Evolutionary conservation across 2,888 invertebrate species (phyloP), one percentile per base, ranked within the genome.

Genomic region (Lydus trimaculatus): DNA sequence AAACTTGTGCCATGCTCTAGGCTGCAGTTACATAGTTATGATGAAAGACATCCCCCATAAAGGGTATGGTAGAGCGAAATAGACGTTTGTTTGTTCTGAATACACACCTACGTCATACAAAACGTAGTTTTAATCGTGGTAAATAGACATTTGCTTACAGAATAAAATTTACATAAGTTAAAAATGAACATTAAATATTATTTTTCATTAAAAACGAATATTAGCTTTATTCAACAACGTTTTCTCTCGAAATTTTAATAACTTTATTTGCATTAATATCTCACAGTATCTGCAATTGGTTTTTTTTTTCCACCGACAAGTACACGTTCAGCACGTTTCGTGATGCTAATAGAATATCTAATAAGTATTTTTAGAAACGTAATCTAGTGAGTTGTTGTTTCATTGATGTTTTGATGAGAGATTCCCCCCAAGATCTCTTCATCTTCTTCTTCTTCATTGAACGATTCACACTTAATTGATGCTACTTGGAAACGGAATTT

Each of bases 11-110:
- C 74, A 75, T 80, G 76, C 77, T 74, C 75, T 71, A 77, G 75
- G 73, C 76, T 76, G 76, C 76, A 79, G 81, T 78, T 79, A 79
- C 80, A 79, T 78, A 75, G 80, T 82, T 83, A 83, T 83, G 81
- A 82, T 80, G 81, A 80, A 80, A 76, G 78, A 74, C n/a, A n/a
- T n/a, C n/a, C n/a, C 78, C 77, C 81, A 78, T 81, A 79, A 80
- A 81, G 79, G 79, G 80, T 80, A 79, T 76, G 73, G 75, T n/a
- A n/a, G 0, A 43, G 77, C 52, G 60, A 61, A 64, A 61, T 36
- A 15, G 20, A n/a, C 23, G 36, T 52, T 25, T 48, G 56, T 62
- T 67, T 63, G 63, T 63, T 66, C 33, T 61, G 56, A 13, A 56
- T 15, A 25, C 23, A 23, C 56, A 13, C 25, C 13, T 0, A 7